These are phyloP conservation scores for Epizoanthus stellaris DNA, from an alignment of 92 coral and sea anemone genomes.

Conservation along the genomic window DNA sequence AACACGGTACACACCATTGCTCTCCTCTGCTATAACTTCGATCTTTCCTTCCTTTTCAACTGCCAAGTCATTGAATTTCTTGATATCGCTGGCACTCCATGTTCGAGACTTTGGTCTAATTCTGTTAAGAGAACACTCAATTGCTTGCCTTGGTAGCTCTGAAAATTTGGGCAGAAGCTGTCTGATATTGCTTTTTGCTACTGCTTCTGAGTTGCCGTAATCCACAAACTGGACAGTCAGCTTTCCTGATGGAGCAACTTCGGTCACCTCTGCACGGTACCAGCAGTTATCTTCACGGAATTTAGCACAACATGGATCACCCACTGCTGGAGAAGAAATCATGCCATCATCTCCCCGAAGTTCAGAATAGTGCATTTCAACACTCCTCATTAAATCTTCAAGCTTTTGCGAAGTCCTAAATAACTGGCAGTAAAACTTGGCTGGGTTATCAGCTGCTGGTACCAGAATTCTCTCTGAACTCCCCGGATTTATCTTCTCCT, in stretches of 20 bases:
- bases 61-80: conserved; percentile 74
- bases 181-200: conserved; percentile 71
- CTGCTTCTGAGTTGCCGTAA: conserved; percentile 87
- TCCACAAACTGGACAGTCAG: conserved; percentile 83
- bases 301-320: conserved; percentile 93
- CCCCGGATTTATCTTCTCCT: conserved; percentile 68
- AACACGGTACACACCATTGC: conserved; percentile 72
- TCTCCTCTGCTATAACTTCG: conserved; percentile 70
- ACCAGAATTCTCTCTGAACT: conserved; percentile 74
- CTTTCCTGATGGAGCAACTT: conserved; percentile 49
- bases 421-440: conserved; percentile 85
- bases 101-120: conserved; percentile 67
- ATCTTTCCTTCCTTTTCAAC: conserved; percentile 80
- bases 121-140: conserved; percentile 85
- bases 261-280: conserved; percentile 87
- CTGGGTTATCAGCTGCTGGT: conserved; percentile 77
- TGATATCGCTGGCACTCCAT: conserved; percentile 67
- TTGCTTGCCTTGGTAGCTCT: conserved; percentile 84
- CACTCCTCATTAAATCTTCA: conserved; percentile 79
- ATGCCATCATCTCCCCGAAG: conserved; percentile 81
- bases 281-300: conserved; percentile 91
- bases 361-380: conserved; percentile 69
- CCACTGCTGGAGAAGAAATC: conserved; percentile 79
- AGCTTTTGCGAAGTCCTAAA: conserved; percentile 69
- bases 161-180: conserved; percentile 86